A percentile compares a stretch with the other conserved stretches of the same genome.
phyloP scores from a whole-genome alignment of 2,797 vertebrate genomes.

The Urophycis tenuis region DNA sequence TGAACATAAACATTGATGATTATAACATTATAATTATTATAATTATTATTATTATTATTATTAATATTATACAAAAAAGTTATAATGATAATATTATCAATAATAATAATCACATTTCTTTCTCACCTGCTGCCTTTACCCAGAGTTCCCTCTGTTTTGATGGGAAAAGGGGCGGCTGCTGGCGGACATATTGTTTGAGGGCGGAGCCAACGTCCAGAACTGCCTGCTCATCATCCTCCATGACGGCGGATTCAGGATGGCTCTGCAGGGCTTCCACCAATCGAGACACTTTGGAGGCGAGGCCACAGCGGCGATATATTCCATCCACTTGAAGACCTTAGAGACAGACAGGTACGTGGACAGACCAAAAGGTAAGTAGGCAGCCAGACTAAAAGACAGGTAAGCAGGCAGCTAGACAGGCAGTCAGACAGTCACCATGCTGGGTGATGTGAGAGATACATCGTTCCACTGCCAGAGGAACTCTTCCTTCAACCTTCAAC shows the following conservation, averaged over 20 bases:
- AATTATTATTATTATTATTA: too few species aligned
- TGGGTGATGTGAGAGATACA: conserved; percentile 71
- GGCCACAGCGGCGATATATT: conserved; percentile 70
- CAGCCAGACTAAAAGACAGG: neutral
- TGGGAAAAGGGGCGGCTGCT: conserved; percentile 51
- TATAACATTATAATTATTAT: too few species aligned
- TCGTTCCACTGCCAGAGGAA: conserved; percentile 53
- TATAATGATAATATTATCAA: neutral
- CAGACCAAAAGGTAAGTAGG: neutral
- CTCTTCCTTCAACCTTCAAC: conserved; percentile 2
- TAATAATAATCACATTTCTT: neutral
- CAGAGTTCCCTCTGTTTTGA: conserved; percentile 43
- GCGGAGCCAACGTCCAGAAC: conserved; percentile 61
- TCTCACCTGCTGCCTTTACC: conserved; percentile 60
- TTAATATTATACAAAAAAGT: too few species aligned
- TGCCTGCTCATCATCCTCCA: conserved; percentile 59
- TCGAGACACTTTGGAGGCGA: conserved; percentile 49
- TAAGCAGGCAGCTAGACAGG: neutral
- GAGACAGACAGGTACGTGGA: neutral
- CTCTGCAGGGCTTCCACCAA: conserved; percentile 58
- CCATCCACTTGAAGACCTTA: neutral
- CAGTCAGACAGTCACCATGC: conserved; percentile 46
- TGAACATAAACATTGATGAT: too few species aligned
- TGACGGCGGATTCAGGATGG: conserved; percentile 45
- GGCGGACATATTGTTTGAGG: conserved; percentile 65